A percentile compares a stretch with the other conserved stretches of the same genome.
These are phyloP conservation scores for Archaeoteleia sp. DNA, from an alignment of 2,888 invertebrate genomes.

Conservation along the genomic window DNA sequence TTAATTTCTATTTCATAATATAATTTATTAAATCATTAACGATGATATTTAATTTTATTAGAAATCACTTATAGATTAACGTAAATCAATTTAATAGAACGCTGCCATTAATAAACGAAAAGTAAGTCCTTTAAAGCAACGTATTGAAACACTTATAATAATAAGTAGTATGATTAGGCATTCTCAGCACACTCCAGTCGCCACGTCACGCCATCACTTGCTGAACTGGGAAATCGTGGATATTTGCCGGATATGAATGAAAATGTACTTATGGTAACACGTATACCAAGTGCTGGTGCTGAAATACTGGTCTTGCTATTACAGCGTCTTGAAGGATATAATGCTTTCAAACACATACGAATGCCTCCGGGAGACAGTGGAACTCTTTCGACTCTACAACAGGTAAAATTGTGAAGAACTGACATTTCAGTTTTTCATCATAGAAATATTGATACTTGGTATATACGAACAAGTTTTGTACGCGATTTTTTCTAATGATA, in stretches of 20 bases:
- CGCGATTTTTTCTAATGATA: too few species aligned
- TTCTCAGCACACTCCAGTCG: constrained; percentile 56
- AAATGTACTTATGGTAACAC: constrained; percentile 78
- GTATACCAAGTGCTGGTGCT: constrained; percentile 79
- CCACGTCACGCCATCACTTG: constrained; percentile 76
- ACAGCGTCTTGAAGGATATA: constrained; percentile 78
- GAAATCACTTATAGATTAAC: too few species aligned
- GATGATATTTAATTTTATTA: too few species aligned
- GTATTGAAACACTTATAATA: background rate
- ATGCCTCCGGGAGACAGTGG: constrained; percentile 71
- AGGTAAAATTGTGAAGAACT: constrained; percentile 67
- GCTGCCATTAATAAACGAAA: too few species aligned
- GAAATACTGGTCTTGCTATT: constrained; percentile 79
- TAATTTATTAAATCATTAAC: too few species aligned
- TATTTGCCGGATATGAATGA: constrained; percentile 75
- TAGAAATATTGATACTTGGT: too few species aligned
- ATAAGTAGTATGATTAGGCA: constrained; percentile 3
- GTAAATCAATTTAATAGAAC: too few species aligned
- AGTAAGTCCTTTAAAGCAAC: background rate
- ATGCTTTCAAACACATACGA: constrained; percentile 78
- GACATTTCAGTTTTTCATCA: constrained; percentile 3
- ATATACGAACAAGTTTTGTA: too few species aligned
- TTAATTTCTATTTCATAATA: too few species aligned
- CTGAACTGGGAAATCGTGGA: constrained; percentile 74
- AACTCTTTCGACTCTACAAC: constrained; percentile 66